Evolutionary conservation across 1,140 invertebrate species (phyloP).

Genomic region (Metopolophium dirhodum): DNA sequence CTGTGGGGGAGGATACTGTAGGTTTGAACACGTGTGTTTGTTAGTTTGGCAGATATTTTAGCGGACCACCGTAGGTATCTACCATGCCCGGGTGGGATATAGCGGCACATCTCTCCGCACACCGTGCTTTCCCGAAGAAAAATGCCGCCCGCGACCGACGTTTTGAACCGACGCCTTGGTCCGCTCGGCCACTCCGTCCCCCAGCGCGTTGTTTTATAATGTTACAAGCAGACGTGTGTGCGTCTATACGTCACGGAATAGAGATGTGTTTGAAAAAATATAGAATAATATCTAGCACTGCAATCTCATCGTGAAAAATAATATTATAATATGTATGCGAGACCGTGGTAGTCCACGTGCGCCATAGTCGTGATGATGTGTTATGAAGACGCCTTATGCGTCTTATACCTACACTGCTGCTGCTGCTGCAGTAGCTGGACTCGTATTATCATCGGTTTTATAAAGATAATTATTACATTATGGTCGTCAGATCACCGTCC

Average conservation of each 20-base stretch:
- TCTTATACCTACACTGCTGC: not conserved
- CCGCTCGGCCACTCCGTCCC: too few relatives aligned
- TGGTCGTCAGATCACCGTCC: not conserved
- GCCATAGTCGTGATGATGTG: not conserved
- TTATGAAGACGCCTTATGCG: not conserved
- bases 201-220: not conserved
- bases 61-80: too few relatives aligned
- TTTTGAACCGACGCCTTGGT: too few relatives aligned
- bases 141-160: too few relatives aligned
- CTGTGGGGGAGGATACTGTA: too few relatives aligned
- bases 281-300: not conserved
- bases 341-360: not conserved
- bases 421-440: not conserved
- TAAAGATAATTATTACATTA: too few relatives aligned
- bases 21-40: too few relatives aligned
- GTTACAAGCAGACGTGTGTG: not conserved
- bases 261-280: not conserved
- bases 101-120: too few relatives aligned
- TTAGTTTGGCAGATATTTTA: too few relatives aligned
- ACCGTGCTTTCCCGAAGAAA: too few relatives aligned
- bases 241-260: not conserved
- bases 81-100: too few relatives aligned
- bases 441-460: not conserved
- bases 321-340: not conserved
- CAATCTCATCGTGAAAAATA: not conserved